Evolutionary conservation across 2,797 vertebrate species (phyloP).

Genomic region (Notolabrus celidotus): DNA sequence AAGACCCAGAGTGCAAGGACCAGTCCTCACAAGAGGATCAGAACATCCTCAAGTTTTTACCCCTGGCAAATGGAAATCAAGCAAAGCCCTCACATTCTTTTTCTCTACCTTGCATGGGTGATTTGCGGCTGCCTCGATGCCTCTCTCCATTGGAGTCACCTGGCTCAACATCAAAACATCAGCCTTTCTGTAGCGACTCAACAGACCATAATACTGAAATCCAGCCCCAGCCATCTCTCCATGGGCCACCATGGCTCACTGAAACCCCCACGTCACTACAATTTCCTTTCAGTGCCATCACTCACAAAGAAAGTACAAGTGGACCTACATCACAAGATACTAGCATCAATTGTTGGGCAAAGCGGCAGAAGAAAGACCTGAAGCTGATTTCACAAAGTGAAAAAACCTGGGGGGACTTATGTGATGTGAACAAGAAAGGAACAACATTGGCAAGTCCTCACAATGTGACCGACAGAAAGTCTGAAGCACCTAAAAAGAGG

Average conservation of each 20-base stretch:
- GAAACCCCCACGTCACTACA: slow-evolving; percentile 31
- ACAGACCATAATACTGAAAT: not conserved
- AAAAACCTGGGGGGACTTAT: not conserved
- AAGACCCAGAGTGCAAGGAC: slow-evolving; percentile 14
- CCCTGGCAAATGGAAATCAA: slow-evolving; percentile 11
- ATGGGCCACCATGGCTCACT: slow-evolving; percentile 49
- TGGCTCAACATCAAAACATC: not conserved
- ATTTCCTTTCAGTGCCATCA: slow-evolving; percentile 48
- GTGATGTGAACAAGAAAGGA: not conserved
- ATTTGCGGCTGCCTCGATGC: slow-evolving; percentile 66
- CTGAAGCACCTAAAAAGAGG: slow-evolving; percentile 12
- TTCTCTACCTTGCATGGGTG: slow-evolving; percentile 35
- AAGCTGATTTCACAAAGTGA: not conserved
- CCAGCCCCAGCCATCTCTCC: slow-evolving; percentile 13
- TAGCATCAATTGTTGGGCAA: not conserved
- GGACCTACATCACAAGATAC: not conserved
- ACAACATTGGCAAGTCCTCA: not conserved
- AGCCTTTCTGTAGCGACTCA: not conserved
- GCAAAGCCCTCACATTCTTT: not conserved
- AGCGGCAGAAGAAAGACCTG: not conserved
- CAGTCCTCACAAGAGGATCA: not conserved
- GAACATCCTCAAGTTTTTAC: slow-evolving; percentile 12
- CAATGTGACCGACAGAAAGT: not conserved
- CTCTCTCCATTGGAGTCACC: slow-evolving; percentile 73
- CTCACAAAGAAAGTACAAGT: not conserved